Evolutionary conservation across 2,113 vertebrate species (phyloP).

Genomic region (Crotophaga sulcirostris): DNA sequence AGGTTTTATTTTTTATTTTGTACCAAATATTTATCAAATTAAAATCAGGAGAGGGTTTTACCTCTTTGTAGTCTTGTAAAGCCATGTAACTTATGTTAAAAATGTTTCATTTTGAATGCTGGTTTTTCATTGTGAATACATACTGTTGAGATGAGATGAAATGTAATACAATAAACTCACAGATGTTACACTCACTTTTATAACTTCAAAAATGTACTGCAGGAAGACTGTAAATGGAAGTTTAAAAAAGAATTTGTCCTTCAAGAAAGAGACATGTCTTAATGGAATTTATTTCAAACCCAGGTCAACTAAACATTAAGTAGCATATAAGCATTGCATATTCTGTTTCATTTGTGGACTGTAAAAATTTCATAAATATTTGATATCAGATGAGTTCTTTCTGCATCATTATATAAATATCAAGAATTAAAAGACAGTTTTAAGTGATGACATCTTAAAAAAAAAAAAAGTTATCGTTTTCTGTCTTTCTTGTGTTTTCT

Average conservation of each 20-base stretch:
- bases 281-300: neutral
- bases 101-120: neutral
- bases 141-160: neutral
- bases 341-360: neutral
- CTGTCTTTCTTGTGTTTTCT: neutral
- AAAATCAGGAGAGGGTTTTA: neutral
- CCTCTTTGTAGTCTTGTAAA: neutral
- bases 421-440: neutral
- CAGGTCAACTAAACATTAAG: neutral
- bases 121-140: neutral
- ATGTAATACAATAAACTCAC: neutral
- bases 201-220: neutral
- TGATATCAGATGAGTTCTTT: neutral
- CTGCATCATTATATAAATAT: neutral
- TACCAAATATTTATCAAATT: slow-evolving; percentile 25
- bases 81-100: neutral
- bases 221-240: neutral
- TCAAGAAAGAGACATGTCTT: neutral
- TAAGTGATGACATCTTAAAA: neutral
- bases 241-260: neutral
- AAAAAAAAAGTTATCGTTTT: neutral
- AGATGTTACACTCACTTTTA: neutral
- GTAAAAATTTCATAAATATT: neutral
- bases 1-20: neutral
- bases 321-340: neutral